A percentile compares a stretch with the other conserved stretches of the same genome.
Conservation (phyloP, 1,140 invertebrate genomes). For the Drosophila lacertosa region DNA sequence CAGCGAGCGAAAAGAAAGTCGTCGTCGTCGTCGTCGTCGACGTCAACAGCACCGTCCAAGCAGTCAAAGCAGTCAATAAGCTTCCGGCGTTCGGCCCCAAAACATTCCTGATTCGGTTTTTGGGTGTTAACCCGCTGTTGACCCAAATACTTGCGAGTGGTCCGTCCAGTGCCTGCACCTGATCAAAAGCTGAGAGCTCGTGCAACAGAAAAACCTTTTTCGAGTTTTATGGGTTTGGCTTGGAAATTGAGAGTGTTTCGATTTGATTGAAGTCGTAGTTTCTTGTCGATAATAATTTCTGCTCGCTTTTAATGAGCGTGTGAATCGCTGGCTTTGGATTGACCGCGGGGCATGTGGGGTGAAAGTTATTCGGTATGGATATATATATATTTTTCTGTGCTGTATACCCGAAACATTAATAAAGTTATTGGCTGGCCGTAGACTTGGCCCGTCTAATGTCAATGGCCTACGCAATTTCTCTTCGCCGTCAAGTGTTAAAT, state of each 20-base stretch:
- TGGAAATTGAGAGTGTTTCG: conserved; percentile 74
- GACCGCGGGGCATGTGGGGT: conserved; percentile 50
- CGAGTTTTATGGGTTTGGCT: conserved; percentile 11
- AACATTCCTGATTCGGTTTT: conserved; percentile 44
- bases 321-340: conserved; percentile 49
- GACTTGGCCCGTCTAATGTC: conserved; percentile 42
- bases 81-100: conserved; percentile 64
- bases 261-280: conserved; percentile 41
- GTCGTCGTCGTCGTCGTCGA: conserved; percentile 45
- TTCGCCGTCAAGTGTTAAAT: conserved; percentile 57
- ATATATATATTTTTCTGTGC: conserved; percentile 13
- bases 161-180: conserved; percentile 39
- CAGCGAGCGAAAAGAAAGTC: conserved; percentile 71
- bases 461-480: conserved; percentile 80
- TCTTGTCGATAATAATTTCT: conserved; percentile 30
- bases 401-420: conserved; percentile 47
- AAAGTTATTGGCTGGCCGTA: conserved; percentile 39
- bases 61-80: conserved; percentile 40
- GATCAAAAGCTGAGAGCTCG: conserved; percentile 35
- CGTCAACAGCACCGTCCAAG: not conserved
- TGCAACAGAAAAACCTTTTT: conserved; percentile 1
- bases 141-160: conserved; percentile 65
- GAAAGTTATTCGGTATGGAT: conserved; percentile 54
- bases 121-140: conserved; percentile 68
- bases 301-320: conserved; percentile 67